These are phyloP conservation scores for Anastrepha obliqua DNA, from an alignment of 1,140 invertebrate genomes.

Conservation along the genomic window DNA sequence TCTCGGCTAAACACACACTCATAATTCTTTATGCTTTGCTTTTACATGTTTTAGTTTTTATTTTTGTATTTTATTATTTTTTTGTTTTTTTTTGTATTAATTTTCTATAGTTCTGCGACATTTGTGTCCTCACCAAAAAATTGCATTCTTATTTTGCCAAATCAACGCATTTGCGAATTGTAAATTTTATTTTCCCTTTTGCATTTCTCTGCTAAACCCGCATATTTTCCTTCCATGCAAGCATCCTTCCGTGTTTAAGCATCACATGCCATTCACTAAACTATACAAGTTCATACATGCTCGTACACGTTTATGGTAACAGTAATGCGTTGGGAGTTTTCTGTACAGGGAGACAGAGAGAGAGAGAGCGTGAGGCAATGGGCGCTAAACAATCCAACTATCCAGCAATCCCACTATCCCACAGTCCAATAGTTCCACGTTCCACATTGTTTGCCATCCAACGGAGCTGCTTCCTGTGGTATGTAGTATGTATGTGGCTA, in stretches of 20 bases:
- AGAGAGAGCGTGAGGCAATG: too few relatives aligned
- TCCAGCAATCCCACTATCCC: background rate
- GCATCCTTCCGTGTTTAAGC: background rate
- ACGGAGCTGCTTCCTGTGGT: too few relatives aligned
- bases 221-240: background rate
- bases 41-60: background rate
- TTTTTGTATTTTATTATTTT: background rate
- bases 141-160: background rate
- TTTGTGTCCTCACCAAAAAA: conserved; percentile 27
- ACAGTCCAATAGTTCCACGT: too few relatives aligned
- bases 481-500: background rate
- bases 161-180: background rate
- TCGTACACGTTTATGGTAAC: background rate
- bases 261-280: background rate
- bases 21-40: background rate
- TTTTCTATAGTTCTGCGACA: background rate
- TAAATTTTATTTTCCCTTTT: conserved; percentile 5
- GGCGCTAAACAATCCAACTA: background rate
- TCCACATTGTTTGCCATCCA: too few relatives aligned
- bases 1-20: background rate
- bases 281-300: background rate
- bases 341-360: background rate
- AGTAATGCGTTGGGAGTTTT: background rate
- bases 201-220: background rate
- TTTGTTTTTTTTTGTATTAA: too few relatives aligned